These are phyloP conservation scores for Pseudomyrmex pallidus DNA, from an alignment of 1,140 invertebrate genomes.

Conservation along the genomic window DNA sequence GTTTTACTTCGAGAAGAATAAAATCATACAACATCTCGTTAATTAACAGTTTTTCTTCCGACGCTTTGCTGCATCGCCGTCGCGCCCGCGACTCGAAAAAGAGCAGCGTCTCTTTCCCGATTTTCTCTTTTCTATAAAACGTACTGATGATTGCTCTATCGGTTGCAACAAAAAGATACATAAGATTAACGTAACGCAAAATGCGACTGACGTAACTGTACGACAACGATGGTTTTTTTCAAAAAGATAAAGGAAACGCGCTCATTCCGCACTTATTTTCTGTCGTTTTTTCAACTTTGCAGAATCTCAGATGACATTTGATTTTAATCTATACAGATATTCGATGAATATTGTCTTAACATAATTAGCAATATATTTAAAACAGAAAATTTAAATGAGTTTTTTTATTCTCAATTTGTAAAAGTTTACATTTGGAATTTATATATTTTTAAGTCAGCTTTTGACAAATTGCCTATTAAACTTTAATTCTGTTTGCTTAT, in stretches of 20 bases:
- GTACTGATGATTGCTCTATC: constrained; percentile 31
- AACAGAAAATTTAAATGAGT: no score
- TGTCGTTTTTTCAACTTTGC: background rate
- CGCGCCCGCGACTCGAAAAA: background rate
- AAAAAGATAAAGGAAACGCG: background rate
- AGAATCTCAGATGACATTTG: background rate
- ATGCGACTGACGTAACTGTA: constrained; percentile 35
- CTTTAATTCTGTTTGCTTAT: background rate
- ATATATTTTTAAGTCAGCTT: no score
- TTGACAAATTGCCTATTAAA: no score
- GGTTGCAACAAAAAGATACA: constrained; percentile 38
- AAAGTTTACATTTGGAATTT: no score
- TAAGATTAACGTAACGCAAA: constrained; percentile 49
- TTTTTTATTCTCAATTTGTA: no score
- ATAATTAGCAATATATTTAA: background rate
- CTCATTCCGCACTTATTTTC: background rate
- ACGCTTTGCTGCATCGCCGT: background rate
- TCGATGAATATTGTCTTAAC: background rate
- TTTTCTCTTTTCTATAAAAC: constrained; percentile 48
- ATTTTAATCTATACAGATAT: background rate
- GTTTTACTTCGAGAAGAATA: constrained; percentile 12
- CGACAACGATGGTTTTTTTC: constrained; percentile 8
- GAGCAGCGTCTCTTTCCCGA: constrained; percentile 35
- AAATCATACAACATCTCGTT: constrained; percentile 62
- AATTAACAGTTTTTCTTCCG: constrained; percentile 38